Evolutionary conservation across 2,797 vertebrate species (phyloP).

Genomic region (Ceryle rudis): DNA sequence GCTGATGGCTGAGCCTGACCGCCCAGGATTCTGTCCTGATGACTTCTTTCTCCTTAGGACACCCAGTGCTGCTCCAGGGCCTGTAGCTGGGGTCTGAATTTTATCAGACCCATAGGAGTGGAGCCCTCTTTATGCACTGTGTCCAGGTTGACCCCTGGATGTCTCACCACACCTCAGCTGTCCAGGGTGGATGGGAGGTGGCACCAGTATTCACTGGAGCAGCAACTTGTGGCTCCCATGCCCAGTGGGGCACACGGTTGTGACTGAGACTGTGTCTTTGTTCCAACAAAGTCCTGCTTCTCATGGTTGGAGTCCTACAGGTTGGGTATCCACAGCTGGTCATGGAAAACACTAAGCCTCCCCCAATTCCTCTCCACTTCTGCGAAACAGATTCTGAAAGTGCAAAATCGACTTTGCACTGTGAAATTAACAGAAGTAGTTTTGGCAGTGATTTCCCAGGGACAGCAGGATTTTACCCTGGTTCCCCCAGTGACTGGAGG

Average conservation of each 20-base stretch:
- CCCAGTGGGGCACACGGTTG: not conserved
- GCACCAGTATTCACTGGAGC: not conserved
- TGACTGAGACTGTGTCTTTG: not conserved
- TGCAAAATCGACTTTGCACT: fast-evolving
- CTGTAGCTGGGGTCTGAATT: fast-evolving
- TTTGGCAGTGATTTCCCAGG: not conserved
- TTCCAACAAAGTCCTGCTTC: not conserved
- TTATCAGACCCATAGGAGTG: fast-evolving
- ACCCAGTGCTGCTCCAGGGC: not conserved
- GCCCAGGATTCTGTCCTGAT: not conserved
- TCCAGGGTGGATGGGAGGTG: fast-evolving
- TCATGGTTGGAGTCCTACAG: fast-evolving
- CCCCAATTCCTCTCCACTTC: not conserved
- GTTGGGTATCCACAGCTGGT: not conserved
- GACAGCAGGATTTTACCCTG: fast-evolving
- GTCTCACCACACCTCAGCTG: not conserved
- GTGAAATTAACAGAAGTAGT: not conserved
- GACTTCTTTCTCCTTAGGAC: not conserved
- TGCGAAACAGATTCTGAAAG: not conserved
- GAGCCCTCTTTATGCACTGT: not conserved
- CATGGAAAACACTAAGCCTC: not conserved
- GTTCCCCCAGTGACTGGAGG: not conserved
- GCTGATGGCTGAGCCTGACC: not conserved
- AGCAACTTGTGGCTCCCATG: not conserved
- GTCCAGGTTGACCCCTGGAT: not conserved